Conservation (phyloP, 2,797 vertebrate genomes). For the Gallinago stenura region DNA sequence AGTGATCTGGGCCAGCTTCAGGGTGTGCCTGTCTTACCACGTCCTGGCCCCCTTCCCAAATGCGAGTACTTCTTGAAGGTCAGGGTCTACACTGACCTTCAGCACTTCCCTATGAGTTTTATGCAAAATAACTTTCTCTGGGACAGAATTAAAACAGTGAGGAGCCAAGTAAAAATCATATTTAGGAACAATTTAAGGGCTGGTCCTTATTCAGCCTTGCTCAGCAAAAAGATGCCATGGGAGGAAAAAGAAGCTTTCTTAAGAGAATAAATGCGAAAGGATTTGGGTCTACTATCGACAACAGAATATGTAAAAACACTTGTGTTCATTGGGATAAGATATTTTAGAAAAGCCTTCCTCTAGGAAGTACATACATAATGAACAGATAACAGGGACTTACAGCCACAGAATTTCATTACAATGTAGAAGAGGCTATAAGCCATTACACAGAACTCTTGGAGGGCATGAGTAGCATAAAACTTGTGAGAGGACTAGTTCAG, state of each 20-base stretch:
- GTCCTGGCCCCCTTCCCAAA: not conserved
- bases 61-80: not conserved
- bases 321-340: not conserved
- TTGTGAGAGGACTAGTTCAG: not conserved
- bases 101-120: not conserved
- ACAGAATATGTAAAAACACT: not conserved
- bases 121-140: not conserved
- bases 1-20: not conserved
- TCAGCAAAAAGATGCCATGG: not conserved
- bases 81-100: not conserved
- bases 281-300: not conserved
- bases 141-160: not conserved
- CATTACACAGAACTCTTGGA: not conserved
- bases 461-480: not conserved
- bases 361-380: not conserved
- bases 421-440: not conserved
- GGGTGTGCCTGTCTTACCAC: fast-evolving
- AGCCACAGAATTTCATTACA: not conserved
- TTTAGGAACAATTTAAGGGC: not conserved
- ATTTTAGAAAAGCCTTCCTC: not conserved
- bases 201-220: not conserved
- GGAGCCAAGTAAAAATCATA: not conserved
- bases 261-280: not conserved
- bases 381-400: not conserved
- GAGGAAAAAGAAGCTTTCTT: not conserved